Conservation (phyloP, 2,113 vertebrate genomes). For the Heterotilapia buettikoferi region DNA sequence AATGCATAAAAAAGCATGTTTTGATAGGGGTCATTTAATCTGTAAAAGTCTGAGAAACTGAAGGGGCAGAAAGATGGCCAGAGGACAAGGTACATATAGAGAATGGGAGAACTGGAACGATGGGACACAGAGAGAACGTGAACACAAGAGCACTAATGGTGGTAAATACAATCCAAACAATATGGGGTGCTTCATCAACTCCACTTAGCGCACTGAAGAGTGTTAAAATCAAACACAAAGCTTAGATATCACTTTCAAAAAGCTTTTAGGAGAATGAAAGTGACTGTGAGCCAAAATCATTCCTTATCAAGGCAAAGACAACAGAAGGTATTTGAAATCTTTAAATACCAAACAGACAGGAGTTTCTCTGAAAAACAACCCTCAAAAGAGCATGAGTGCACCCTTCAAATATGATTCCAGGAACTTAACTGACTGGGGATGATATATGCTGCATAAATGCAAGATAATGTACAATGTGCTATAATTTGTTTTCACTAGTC, state of each 20-base stretch:
- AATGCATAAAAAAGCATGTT: not conserved
- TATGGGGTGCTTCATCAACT: slow-evolving; percentile 3
- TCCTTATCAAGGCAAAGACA: slow-evolving; percentile 19
- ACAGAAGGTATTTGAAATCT: not conserved
- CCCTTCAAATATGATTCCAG: not conserved
- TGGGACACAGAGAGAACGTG: not conserved
- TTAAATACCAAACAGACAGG: not conserved
- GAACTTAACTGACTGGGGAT: not conserved
- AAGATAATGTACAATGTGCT: not conserved
- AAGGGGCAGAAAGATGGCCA: not conserved
- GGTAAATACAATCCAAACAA: slow-evolving; percentile 12
- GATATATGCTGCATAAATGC: not conserved
- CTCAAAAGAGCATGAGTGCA: not conserved
- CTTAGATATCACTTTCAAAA: slow-evolving; percentile 21
- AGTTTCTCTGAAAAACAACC: not conserved
- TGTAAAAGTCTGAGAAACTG: not conserved
- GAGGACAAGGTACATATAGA: not conserved
- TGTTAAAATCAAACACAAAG: slow-evolving; percentile 31
- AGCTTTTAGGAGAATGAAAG: slow-evolving; percentile 33
- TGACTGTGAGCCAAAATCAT: slow-evolving; percentile 9
- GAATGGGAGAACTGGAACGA: not conserved
- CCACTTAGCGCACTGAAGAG: not conserved
- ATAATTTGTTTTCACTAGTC: not conserved
- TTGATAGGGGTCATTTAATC: not conserved
- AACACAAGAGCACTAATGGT: not conserved